phyloP scores from a whole-genome alignment of 2,797 vertebrate genomes.

The Oceanodroma leucorhoa region DNA sequence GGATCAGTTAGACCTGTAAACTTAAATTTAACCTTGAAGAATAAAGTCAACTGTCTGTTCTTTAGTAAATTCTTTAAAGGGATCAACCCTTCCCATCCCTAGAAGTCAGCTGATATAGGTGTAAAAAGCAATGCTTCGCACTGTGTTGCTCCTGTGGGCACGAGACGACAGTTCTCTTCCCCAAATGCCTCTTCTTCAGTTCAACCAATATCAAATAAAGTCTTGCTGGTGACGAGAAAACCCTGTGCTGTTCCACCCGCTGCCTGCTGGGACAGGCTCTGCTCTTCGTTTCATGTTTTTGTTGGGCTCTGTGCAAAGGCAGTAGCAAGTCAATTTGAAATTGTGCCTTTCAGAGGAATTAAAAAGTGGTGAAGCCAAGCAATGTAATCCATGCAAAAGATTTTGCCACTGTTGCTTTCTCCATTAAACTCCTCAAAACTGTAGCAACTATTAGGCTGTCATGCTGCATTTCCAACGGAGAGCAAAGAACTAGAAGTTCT shows the following conservation, averaged over 20 bases:
- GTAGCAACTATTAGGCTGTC: not conserved
- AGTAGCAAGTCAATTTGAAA: not conserved
- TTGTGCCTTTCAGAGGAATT: not conserved
- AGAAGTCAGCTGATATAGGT: not conserved
- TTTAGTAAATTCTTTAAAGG: not conserved
- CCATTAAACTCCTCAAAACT: not conserved
- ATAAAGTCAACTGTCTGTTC: not conserved
- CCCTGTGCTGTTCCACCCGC: not conserved
- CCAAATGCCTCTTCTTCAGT: not conserved
- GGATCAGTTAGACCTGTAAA: not conserved
- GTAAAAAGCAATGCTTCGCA: fast-evolving
- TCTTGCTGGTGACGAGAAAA: not conserved
- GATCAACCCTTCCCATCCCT: too few species aligned
- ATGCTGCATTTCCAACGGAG: not conserved
- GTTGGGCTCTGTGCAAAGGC: not conserved
- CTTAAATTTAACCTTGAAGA: not conserved
- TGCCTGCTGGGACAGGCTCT: not conserved
- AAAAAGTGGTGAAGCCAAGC: not conserved
- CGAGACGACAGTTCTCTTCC: not conserved
- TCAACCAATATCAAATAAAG: not conserved
- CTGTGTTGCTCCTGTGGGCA: not conserved
- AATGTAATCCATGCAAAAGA: not conserved
- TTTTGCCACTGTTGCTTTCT: not conserved
- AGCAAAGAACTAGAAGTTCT: not conserved
- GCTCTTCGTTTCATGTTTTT: fast-evolving